These are phyloP conservation scores for Saccostrea cuccullata DNA, from an alignment of 1,140 invertebrate genomes.

Conservation along the genomic window DNA sequence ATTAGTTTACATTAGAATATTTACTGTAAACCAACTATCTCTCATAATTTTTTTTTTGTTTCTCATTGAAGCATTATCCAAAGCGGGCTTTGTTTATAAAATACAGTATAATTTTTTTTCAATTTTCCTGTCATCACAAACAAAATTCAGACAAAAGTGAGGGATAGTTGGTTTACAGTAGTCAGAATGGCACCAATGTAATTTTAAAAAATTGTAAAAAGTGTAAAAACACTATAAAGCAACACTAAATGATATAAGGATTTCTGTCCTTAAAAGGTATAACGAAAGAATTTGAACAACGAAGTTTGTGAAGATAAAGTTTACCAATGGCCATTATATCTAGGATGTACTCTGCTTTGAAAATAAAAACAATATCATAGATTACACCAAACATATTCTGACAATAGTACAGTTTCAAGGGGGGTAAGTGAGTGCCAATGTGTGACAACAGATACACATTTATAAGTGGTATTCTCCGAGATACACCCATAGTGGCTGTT, in stretches of 20 bases:
- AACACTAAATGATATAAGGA: background rate
- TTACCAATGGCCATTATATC: slow-evolving; percentile 39
- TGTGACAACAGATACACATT: background rate
- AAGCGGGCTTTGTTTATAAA: too few species aligned
- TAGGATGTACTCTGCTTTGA: slow-evolving; percentile 29
- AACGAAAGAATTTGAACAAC: background rate
- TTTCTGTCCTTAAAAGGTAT: background rate
- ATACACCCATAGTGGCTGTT: background rate
- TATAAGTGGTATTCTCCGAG: background rate
- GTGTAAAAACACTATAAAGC: slow-evolving; percentile 18
- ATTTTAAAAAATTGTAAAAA: background rate
- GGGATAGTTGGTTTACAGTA: too few species aligned
- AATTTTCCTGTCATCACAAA: too few species aligned
- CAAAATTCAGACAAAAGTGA: too few species aligned
- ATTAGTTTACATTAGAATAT: too few species aligned
- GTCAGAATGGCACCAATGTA: background rate
- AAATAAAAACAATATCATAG: background rate
- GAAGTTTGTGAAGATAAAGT: background rate
- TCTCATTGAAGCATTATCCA: too few species aligned
- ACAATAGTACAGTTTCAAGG: background rate
- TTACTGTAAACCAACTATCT: too few species aligned
- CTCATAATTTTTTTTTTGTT: too few species aligned
- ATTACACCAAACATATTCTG: background rate
- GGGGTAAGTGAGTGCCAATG: background rate
- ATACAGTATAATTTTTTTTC: too few species aligned